Evolutionary conservation across 2,797 vertebrate species (phyloP).

Genomic region (Sebastes taczanowskii): DNA sequence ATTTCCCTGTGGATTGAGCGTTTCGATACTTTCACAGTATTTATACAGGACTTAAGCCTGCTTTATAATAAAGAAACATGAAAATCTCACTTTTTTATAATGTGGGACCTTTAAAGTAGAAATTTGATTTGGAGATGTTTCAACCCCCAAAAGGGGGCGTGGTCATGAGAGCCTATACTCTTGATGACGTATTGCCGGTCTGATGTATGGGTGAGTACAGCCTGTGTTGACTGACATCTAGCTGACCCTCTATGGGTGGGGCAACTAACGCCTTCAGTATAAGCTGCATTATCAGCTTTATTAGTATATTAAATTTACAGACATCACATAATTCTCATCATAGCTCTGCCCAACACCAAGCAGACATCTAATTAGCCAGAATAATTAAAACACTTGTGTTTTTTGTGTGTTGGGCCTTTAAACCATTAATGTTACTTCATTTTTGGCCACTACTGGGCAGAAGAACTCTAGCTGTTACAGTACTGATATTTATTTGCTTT

Average conservation of each 20-base stretch:
- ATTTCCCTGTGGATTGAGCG: no score
- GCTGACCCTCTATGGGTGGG: no score
- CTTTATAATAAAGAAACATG: no score
- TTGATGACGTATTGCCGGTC: no score
- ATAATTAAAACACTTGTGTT: background rate
- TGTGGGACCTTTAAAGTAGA: no score
- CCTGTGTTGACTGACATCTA: background rate
- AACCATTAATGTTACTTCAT: no score
- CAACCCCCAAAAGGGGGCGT: no score
- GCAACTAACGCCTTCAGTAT: background rate
- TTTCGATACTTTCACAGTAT: no score
- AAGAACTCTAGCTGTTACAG: background rate
- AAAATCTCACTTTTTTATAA: no score
- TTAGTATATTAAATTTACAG: background rate
- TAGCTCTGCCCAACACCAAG: background rate
- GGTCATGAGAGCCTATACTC: no score
- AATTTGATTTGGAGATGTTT: no score
- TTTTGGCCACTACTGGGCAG: background rate
- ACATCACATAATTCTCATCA: background rate
- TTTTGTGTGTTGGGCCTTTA: background rate
- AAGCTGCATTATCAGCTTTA: background rate
- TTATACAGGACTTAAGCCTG: no score
- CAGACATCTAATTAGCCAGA: background rate
- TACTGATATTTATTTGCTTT: background rate
- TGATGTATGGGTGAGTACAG: background rate